Percentiles rank a stretch among this genome's conserved stretches.
Conservation (phyloP, 2,888 invertebrate species). For the Euplexia lucipara region DNA sequence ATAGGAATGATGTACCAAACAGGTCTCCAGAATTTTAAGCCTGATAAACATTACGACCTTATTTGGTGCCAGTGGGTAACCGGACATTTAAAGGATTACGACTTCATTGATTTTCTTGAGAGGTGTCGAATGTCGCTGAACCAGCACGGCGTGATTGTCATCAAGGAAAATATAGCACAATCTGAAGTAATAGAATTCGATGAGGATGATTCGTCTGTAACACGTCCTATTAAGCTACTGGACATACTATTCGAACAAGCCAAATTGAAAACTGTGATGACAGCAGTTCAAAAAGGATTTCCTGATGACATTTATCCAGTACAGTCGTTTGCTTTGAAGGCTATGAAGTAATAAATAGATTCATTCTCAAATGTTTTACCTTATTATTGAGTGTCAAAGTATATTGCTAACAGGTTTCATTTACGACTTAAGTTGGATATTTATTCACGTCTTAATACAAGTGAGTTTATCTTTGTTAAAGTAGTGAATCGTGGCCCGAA, state of each 20-base stretch:
- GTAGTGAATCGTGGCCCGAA: slow-evolving; percentile 81
- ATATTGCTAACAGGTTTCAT: slow-evolving; percentile 55
- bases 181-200: slow-evolving; percentile 93
- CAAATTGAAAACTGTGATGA: slow-evolving; percentile 92
- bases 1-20: slow-evolving; percentile 93
- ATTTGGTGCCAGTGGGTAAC: slow-evolving; percentile 99
- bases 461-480: slow-evolving; percentile 80
- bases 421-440: slow-evolving; percentile 54
- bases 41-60: slow-evolving; percentile 95
- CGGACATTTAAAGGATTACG: slow-evolving; percentile 96
- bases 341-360: slow-evolving; percentile 67
- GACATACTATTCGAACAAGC: slow-evolving; percentile 93
- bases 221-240: slow-evolving; percentile 93
- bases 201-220: slow-evolving; percentile 96
- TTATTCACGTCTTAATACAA: slow-evolving; percentile 69
- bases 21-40: slow-evolving; percentile 96
- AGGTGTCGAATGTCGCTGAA: slow-evolving; percentile 89
- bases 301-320: slow-evolving; percentile 97
- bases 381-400: slow-evolving; percentile 37
- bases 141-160: slow-evolving; percentile 76
- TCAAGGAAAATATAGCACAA: slow-evolving; percentile 94
- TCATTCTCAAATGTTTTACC: neutral
- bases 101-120: slow-evolving; percentile 94
- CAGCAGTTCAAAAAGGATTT: slow-evolving; percentile 95
- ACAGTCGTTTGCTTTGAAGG: slow-evolving; percentile 95